These are phyloP conservation scores for Sarcophaga peregrina DNA, from an alignment of 1,140 invertebrate species.

Conservation along the genomic window DNA sequence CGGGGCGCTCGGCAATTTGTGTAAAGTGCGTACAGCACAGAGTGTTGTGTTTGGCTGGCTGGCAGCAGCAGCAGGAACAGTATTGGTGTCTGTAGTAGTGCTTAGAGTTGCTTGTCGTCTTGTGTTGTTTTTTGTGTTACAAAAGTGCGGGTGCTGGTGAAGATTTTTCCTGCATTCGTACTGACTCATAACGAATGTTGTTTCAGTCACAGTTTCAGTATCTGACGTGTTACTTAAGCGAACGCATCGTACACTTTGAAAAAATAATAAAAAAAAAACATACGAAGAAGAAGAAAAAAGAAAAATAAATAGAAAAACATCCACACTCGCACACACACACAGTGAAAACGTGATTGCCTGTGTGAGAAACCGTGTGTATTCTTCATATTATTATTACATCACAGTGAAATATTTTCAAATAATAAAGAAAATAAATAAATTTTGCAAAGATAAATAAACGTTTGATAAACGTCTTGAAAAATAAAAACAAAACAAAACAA, in stretches of 20 bases:
- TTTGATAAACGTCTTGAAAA: no score
- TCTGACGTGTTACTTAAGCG: slow-evolving; percentile 66
- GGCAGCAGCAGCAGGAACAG: background rate
- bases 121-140: background rate
- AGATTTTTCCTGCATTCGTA: slow-evolving; percentile 49
- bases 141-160: slow-evolving; percentile 41
- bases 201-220: slow-evolving; percentile 67
- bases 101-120: background rate
- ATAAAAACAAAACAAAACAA: no score
- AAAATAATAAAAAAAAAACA: slow-evolving; percentile 8
- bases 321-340: background rate
- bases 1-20: background rate
- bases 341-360: no score
- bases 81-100: background rate
- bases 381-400: background rate
- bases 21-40: no score
- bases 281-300: slow-evolving; percentile 26
- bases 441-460: no score
- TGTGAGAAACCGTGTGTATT: no score
- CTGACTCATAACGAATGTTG: slow-evolving; percentile 63
- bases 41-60: no score
- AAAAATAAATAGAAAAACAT: slow-evolving; percentile 16
- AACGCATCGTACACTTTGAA: slow-evolving; percentile 54
- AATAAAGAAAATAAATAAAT: slow-evolving; percentile 25
- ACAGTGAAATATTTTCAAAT: background rate